These are phyloP conservation scores for Synaphobranchus kaupii DNA, from an alignment of 2,797 vertebrate species.

Conservation along the genomic window DNA sequence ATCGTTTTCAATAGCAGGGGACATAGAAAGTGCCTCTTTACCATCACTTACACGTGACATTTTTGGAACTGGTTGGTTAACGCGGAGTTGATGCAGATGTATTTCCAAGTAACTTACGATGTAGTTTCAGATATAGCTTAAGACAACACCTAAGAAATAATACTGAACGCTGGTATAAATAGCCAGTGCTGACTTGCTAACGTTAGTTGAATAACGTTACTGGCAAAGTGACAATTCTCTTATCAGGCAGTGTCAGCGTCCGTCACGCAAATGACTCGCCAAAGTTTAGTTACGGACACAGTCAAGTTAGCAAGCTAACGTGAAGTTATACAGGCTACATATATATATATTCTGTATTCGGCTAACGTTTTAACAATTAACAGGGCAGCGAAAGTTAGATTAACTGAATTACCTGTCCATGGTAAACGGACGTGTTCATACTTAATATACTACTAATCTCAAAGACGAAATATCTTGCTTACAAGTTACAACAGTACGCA, in stretches of 20 bases:
- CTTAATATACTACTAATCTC: not conserved
- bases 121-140: not conserved
- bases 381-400: slow-evolving; percentile 14
- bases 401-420: not conserved
- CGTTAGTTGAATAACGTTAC: too few relatives aligned
- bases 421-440: not conserved
- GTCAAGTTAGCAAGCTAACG: not conserved
- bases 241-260: not conserved
- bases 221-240: not conserved
- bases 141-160: not conserved
- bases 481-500: slow-evolving; percentile 38
- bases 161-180: not conserved
- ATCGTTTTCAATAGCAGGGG: not conserved
- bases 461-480: not conserved
- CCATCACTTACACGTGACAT: slow-evolving; percentile 19
- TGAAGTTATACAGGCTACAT: not conserved
- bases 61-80: not conserved
- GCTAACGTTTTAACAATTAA: not conserved
- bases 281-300: not conserved
- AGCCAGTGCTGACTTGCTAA: not conserved
- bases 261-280: not conserved
- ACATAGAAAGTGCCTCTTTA: not conserved
- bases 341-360: not conserved
- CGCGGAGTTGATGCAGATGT: not conserved
- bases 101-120: not conserved